Conservation (phyloP, 1,140 invertebrate species). For the Brachionus asplanchnoidis region DNA sequence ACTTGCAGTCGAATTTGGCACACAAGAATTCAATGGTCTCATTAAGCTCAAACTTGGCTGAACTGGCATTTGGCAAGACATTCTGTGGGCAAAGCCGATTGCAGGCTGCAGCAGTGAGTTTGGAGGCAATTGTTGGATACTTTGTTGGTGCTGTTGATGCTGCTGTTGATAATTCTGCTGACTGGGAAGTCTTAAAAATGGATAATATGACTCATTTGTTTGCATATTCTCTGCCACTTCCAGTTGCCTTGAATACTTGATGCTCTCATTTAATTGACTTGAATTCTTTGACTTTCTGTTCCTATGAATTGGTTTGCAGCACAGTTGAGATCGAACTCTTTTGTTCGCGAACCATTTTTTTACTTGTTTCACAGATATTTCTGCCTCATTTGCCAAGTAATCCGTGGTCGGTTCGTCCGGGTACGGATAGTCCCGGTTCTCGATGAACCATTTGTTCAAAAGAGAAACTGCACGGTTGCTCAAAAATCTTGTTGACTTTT, state of each 20-base stretch:
- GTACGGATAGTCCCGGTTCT: constrained; percentile 41
- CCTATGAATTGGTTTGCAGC: constrained; percentile 30
- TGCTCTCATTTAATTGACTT: background rate
- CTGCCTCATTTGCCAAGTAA: constrained; percentile 32
- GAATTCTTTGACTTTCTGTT: constrained; percentile 16
- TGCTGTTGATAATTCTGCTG: background rate
- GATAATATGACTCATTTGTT: background rate
- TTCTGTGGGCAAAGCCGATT: background rate
- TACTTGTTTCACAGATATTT: constrained; percentile 39
- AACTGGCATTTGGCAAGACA: background rate
- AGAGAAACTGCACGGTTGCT: background rate
- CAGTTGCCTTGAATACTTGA: background rate
- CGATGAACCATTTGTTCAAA: constrained; percentile 33
- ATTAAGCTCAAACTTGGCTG: background rate
- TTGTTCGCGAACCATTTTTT: constrained; percentile 43
- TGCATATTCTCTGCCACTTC: background rate
- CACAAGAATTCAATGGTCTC: background rate
- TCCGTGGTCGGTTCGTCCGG: constrained; percentile 36
- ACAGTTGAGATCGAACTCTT: constrained; percentile 39
- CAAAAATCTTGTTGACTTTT: constrained; percentile 32
- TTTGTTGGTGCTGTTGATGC: background rate
- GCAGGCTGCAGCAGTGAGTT: background rate
- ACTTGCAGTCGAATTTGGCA: background rate
- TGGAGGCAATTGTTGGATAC: background rate
- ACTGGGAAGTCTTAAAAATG: background rate